phyloP scores from a whole-genome alignment of 2,888 invertebrate genomes.

The Thymelicus lineola region DNA sequence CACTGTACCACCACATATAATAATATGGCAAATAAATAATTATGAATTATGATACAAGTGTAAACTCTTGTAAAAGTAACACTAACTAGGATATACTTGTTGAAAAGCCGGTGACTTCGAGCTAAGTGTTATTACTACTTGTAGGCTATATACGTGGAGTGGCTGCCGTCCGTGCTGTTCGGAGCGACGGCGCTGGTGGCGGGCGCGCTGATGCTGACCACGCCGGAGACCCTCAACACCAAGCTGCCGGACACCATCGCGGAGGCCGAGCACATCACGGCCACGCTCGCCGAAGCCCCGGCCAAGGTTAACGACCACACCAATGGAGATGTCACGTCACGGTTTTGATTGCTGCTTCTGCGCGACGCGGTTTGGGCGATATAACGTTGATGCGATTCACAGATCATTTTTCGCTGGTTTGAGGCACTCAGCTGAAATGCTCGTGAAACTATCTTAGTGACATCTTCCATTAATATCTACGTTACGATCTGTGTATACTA shows the following conservation, averaged over 20 bases:
- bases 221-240: conserved; percentile 87
- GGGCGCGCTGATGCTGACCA: conserved; percentile 83
- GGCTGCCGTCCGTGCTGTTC: conserved; percentile 86
- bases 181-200: conserved; percentile 83
- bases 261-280: conserved; percentile 68
- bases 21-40: no score
- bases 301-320: background rate
- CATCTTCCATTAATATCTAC: no score
- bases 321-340: conserved; percentile 17
- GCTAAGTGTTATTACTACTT: conserved; percentile 21
- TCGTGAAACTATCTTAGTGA: no score
- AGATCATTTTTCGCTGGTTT: no score
- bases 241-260: conserved; percentile 86
- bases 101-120: no score
- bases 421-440: no score
- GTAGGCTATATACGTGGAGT: conserved; percentile 80
- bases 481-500: no score
- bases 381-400: no score
- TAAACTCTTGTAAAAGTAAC: no score
- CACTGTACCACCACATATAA: no score
- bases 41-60: no score
- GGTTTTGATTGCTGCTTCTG: background rate
- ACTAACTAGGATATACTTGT: no score
- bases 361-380: background rate
- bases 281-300: background rate